These are phyloP conservation scores for Pyrrhopygopsis socrates DNA, from an alignment of 2,888 invertebrate genomes.

Conservation along the genomic window DNA sequence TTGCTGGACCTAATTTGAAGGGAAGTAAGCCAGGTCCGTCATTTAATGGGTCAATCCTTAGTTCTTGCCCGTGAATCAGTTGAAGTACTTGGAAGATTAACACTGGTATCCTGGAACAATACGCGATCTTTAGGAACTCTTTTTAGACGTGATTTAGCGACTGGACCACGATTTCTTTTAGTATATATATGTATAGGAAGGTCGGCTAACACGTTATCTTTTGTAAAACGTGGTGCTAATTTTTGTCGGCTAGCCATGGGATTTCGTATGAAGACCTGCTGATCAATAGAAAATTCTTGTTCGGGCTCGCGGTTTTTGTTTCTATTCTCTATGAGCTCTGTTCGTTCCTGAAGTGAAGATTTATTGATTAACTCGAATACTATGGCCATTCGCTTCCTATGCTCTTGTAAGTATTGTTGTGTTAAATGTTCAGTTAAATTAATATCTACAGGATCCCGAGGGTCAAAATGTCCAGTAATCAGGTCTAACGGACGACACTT, in stretches of 20 bases:
- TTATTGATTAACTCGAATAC: no score
- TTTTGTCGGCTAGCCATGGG: slow-evolving; percentile 8
- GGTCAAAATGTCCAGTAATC: no score
- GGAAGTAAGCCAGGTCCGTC: slow-evolving; percentile 16
- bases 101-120: slow-evolving; percentile 10
- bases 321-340: slow-evolving; percentile 1
- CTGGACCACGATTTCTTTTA: not conserved
- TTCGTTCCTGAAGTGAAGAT: not conserved
- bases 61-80: not conserved
- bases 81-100: slow-evolving; percentile 2
- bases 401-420: no score
- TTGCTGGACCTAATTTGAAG: slow-evolving; percentile 1
- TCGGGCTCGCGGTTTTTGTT: slow-evolving; percentile 15
- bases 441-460: no score
- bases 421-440: no score
- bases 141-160: slow-evolving; percentile 4
- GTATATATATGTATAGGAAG: slow-evolving; percentile 27
- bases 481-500: no score
- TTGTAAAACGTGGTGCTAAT: not conserved
- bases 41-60: not conserved
- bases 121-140: not conserved
- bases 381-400: no score
- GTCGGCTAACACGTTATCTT: not conserved
- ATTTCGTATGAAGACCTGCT: slow-evolving; percentile 20
- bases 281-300: slow-evolving; percentile 8